Base-by-base conservation (phyloP, 2,113 vertebrate genomes). In the Leptocoma aspasia region DNA sequence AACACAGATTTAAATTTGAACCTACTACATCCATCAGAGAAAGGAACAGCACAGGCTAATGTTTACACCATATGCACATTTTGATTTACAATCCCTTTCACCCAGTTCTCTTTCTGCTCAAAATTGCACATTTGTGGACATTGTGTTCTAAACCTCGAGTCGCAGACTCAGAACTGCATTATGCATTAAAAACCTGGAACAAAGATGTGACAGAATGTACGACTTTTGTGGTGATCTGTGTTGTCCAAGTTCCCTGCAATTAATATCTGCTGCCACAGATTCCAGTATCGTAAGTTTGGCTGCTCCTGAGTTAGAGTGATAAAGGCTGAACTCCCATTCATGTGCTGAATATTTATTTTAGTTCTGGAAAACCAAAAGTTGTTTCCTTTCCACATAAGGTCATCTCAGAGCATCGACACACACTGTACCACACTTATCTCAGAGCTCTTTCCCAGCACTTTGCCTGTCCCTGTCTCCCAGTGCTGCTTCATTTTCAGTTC, bases 321-420 rank as follows among this genome's bases (percentile, higher is more conserved):
- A 6, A 68, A 90, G 49, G 53, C 47, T 61, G 41, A 90, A 54
- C 35, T 89, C 47, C 47, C 1, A 0, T n/a, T 41, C 26, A 35
- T 2, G 6, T 16, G 41, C 31, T 56, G 22, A 69, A 63, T 42
- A 70, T 31, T 77, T 69, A 49, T 31, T 77, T 69, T 77, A 22
- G 49, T 49, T 63, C 22, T 73, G 28, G 41, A 71, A 82, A 85
- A 79, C 39, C 24, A 82, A 27, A 78, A 91, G 35, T 12, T 54
- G 47, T 18, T 92, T 80, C 50, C 37, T 69, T 44, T 56, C 42
- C 64, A 61, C 9, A 1, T 12, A 50, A 85, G 27, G 47, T 81
- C 63, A 7, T 47, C 89, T 63, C 4, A 1, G 68, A 65, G 45
- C 45, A 70, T 42, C 0, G 0, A 63, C 26, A 30, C 1, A n/a